Conservation (phyloP, 1,140 invertebrate species). For the Drosophila murphyi region DNA sequence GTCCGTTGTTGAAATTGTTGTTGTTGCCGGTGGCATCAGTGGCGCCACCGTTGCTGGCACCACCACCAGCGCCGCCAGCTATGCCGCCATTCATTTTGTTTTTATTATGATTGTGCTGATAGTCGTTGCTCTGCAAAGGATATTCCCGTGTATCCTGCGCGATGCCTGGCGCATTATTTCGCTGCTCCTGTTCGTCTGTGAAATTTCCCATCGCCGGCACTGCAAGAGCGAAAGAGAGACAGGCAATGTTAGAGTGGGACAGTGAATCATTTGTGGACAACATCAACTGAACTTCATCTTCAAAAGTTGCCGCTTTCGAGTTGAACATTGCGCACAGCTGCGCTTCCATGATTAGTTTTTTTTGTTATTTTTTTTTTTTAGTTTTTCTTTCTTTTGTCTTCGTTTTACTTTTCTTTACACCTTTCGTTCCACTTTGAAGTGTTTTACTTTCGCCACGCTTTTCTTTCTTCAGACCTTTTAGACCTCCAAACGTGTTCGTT, state of each 20-base stretch:
- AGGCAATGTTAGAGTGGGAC: conserved; percentile 9
- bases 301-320: conserved; percentile 59
- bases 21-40: conserved; percentile 24
- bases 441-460: conserved; percentile 68
- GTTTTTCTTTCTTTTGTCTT: conserved; percentile 33
- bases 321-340: conserved; percentile 54
- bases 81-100: conserved; percentile 66
- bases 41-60: conserved; percentile 54
- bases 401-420: conserved; percentile 36
- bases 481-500: conserved; percentile 58
- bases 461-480: conserved; percentile 16
- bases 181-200: conserved; percentile 86
- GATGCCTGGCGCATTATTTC: conserved; percentile 51
- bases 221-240: conserved; percentile 70
- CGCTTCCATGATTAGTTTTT: conserved; percentile 65
- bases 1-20: conserved; percentile 80
- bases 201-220: conserved; percentile 89
- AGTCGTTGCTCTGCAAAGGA: conserved; percentile 89
- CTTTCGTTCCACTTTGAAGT: conserved; percentile 71
- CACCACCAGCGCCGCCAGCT: conserved; percentile 54
- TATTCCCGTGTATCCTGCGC: conserved; percentile 86
- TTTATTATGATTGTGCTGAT: conserved; percentile 87
- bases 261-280: conserved; percentile 21
- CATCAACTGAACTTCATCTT: conserved; percentile 42
- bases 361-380: conserved; percentile 22